phyloP scores from a whole-genome alignment of 2,888 invertebrate species.

The Eurytoma adleriae region DNA sequence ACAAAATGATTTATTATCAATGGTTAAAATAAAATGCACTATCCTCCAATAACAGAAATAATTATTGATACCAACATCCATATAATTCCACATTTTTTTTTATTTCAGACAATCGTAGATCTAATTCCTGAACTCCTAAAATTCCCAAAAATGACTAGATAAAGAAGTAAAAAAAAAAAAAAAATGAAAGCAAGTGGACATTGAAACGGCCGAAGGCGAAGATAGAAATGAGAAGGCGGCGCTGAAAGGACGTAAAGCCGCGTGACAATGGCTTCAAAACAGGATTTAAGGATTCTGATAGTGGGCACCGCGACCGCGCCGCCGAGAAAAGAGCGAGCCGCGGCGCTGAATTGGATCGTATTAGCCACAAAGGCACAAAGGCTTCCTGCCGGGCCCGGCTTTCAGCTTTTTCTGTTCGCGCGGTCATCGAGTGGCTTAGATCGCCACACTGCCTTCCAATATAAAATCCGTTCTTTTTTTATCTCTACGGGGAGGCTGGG shows the following conservation, averaged over 20 bases:
- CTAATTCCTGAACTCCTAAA: too few species aligned
- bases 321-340: constrained; percentile 55
- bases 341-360: constrained; percentile 67
- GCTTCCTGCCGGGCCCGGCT: constrained; percentile 41
- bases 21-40: too few species aligned
- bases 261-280: constrained; percentile 66
- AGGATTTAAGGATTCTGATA: constrained; percentile 69
- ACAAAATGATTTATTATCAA: too few species aligned
- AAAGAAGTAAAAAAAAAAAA: not conserved
- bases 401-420: constrained; percentile 60
- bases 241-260: constrained; percentile 36
- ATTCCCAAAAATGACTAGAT: too few species aligned
- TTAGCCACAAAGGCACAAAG: constrained; percentile 63
- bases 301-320: constrained; percentile 43
- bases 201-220: not conserved
- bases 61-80: too few species aligned
- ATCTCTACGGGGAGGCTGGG: not conserved
- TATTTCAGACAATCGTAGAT: too few species aligned
- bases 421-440: constrained; percentile 60
- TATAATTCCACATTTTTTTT: too few species aligned
- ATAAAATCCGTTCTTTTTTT: constrained; percentile 48
- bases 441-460: constrained; percentile 52
- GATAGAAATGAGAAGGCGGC: not conserved
- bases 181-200: not conserved
- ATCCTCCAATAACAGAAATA: too few species aligned